Evolutionary conservation across 2,113 vertebrate species (phyloP), one percentile per base, ranked within the genome.

Genomic region (Orientallactaga bullata): DNA sequence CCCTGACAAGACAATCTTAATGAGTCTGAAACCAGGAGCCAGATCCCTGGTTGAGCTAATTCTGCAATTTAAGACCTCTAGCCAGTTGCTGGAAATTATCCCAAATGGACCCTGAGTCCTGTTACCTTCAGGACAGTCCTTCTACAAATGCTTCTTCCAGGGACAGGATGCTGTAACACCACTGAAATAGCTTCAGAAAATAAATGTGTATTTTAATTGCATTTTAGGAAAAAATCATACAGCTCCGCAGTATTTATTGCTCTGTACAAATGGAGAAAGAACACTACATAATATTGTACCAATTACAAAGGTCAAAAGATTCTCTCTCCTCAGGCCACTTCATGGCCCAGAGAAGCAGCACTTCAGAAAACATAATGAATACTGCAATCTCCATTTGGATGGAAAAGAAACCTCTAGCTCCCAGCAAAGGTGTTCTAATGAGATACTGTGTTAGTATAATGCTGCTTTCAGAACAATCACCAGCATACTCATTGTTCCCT

Each of bases 261-360:
- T 95, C 87, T 97, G 96, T 84, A 91, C 80, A 96, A 95, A 95
- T 93, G 85, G 96, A 97, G 94, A 95, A 97, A 86, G 95, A 9
- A 0, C 85, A 89, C 76, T 90, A 93, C 95, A 93, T 96, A 97
- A 90, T 95, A 97, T 35, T 97, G 96, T 96, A 97, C 95, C 92
- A 97, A 89, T 97, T 97, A 95, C 95, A 87, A 85, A 98, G 97
- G 97, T 97, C 97, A 96, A 97, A 95, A 97, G 95, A 93, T 74
- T 96, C 95, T 97, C 97, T 97, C 97, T 97, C 96, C 88, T 97
- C 97, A 95, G 92, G 88, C 95, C 28, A 20, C 84, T 93, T 96
- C 96, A 94, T 77, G 47, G 76, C 83, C 24, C 89, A 91, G 96
- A 95, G 94, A 88, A 95, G 79, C 68, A 76, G 96, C 3, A 20